Evolutionary conservation across 2,113 vertebrate genomes (phyloP), one percentile per base, ranked within the genome.

Genomic region (Cryptotis parvus): DNA sequence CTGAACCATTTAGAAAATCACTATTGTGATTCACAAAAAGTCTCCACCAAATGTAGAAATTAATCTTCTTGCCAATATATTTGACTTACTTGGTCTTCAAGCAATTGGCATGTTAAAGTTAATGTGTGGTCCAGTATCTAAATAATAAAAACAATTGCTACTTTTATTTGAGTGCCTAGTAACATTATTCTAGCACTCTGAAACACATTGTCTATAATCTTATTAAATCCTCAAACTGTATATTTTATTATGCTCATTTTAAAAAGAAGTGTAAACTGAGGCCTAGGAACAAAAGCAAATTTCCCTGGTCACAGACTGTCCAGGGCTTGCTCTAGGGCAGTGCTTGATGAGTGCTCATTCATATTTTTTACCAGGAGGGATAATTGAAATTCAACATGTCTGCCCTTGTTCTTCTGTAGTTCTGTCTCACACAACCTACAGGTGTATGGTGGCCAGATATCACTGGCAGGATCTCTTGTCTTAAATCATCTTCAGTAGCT

Each of bases 1-100:
- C 74, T 68, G 73, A 89, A 73, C 87, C 83, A 96, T 95, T 95
- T 94, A 95, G 93, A 94, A 96, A 96, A 96, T 95, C 66, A 94
- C 91, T 92, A 79, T 82, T 79, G 81, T 92, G 89, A 91, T 96
- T 93, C 82, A 87, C 73, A 94, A 84, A 45, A 92, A 91, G 61
- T 85, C 63, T 89, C 68, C 86, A 83, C 75, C 86, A 86, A 76
- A 14, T 91, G 86, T 90, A 92, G 75, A 85, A 90, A 94, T 94
- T 94, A 96, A 91, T 88, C 92, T 89, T 86, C 85, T 91, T 95
- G 33, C 43, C 49, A 89, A 84, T 84, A 82, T 26, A 4, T 90
- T 75, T 94, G 80, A 91, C 75, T 92, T 92, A 82, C 76, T 94
- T 84, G 77, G 83, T 93, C 91, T 86, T 90, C 88, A 77, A 84